Base-by-base conservation (phyloP, 2,113 vertebrate species). In the Fulmarus glacialis region DNA sequence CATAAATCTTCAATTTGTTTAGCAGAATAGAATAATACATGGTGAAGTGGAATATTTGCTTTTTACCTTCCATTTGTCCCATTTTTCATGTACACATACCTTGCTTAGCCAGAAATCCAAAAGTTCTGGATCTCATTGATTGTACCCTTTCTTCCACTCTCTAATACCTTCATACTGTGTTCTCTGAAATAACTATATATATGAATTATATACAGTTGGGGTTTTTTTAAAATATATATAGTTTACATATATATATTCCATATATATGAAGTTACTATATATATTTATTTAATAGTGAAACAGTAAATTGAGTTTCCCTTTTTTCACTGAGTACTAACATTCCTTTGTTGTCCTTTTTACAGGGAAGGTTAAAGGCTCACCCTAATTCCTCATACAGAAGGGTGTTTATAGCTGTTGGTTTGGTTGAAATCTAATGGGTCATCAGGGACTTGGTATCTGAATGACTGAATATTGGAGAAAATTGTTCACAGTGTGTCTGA, bases 331-430 rank as follows among this genome's bases (percentile, higher is more conserved):
- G 43, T 90, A 80, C 36, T 93, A 74, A 50, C 45, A 71, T 93
- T 91, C 90, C 17, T 66, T 93, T 97, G 89, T 92, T 96, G 75
- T 97, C 40, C 66, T 97, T 93, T 97, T 70, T 55, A 71, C 36
- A 63, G 42, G 14, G 52, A 97, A 97, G 82, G 80, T 97, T 97
- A 97, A 97, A 67, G 55, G 62, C 64, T 94, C 70, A 90, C 81
- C 62, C 78, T 90, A 94, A 94, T 97, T 97, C 89, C 72, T 92
- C 43, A 34, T 45, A 63, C 10, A 93, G 77, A 77, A 91, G 32
- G 42, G 82, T 96, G 67, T 96, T 97, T 92, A 95, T 73, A 82
- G 60, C 58, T 86, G 83, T 82, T 94, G 83, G 42, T 91, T 97
- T 93, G 85, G 42, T 74, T 96, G 90, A 93, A 82, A 82, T 87